phyloP scores from a whole-genome alignment of 2,888 invertebrate species.

The Deilephila elpenor region DNA sequence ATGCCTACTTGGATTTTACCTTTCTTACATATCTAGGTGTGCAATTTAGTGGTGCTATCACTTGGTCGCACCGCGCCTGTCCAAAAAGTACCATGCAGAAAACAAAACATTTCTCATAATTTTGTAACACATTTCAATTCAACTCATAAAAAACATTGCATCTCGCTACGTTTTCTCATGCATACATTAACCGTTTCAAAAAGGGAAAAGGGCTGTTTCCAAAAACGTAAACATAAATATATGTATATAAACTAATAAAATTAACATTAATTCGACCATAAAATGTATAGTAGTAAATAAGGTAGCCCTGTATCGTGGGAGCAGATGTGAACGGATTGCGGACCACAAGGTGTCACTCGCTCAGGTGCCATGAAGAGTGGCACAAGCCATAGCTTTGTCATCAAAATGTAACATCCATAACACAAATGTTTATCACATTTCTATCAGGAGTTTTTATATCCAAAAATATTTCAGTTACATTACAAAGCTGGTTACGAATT shows the following conservation, averaged over 20 bases:
- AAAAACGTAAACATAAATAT: neutral
- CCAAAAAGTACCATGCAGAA: no score
- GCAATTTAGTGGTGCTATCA: no score
- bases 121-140: neutral
- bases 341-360: slow-evolving; percentile 72
- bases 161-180: neutral
- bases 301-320: slow-evolving; percentile 34
- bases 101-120: neutral
- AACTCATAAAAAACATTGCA: neutral
- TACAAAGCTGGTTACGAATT: no score
- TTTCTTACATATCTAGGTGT: no score
- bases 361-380: slow-evolving; percentile 72
- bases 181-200: neutral
- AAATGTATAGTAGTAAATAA: slow-evolving; percentile 26
- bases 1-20: no score
- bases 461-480: no score
- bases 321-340: slow-evolving; percentile 77
- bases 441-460: no score
- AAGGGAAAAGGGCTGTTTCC: neutral
- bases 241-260: slow-evolving; percentile 18
- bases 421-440: slow-evolving; percentile 35
- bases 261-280: slow-evolving; percentile 20
- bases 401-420: slow-evolving; percentile 52
- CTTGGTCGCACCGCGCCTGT: no score
- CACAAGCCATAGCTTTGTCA: slow-evolving; percentile 77